Base-by-base conservation (phyloP, 2,797 vertebrate genomes). In the Amniataba percoides region DNA sequence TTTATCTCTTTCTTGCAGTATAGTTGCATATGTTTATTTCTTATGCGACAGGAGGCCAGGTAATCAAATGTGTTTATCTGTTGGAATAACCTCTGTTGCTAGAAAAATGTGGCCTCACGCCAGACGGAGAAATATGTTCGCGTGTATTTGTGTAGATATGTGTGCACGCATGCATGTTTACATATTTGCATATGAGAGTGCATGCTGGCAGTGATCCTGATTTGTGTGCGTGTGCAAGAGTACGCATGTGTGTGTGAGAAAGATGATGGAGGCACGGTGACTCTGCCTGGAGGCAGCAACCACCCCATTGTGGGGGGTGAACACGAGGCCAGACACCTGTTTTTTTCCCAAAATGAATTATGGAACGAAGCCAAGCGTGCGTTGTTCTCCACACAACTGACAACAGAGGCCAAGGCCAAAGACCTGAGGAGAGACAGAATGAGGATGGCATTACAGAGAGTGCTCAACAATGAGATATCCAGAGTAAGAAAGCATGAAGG, bases 321-420 rank as follows among this genome's bases (percentile, higher is more conserved):
- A 80, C 78, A 90, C 66, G 49, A 88, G 78, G 88, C 88, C 88
- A 87, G 85, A 91, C 91, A 93, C 90, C 90, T 90, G 90, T 93
- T 94, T 88, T 88, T 31, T 86, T 76, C 71, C 83, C 70, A 74
- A 90, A 90, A 89, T 89, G 79, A 93, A 90, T 87, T 78, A 88
- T 87, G 78, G 89, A 91, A 83, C 16, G 5, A 71, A 87, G 84
- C 77, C 86, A 88, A 86, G 85, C 16, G 42, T n/a, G 42, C 67
- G 48, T 84, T 77, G 60, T 84, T 75, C 78, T 78, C 61, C 69
- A 68, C 79, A 79, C 58, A 83, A 61, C 78, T 82, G 86, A 78
- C 85, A 77, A 83, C 71, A 18, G 65, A 76, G 82, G 74, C 84
- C 65, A 48, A 71, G 78, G 83, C 90, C 82, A 71, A 78, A 66